Conservation (phyloP, 2,797 vertebrate genomes). For the Pagetopsis macropterus region DNA sequence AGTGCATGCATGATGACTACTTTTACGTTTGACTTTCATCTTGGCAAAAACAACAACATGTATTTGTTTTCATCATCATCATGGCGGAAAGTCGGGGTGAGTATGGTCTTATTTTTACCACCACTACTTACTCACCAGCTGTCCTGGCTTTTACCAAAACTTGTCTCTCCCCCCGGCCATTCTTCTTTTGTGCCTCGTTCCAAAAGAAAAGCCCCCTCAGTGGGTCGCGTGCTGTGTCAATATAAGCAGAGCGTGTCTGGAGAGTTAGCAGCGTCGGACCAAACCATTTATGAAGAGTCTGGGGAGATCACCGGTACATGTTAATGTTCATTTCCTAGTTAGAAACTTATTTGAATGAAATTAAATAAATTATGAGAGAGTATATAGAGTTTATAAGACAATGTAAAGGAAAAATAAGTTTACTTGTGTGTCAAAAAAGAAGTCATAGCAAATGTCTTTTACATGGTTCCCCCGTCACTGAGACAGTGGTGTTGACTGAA, state of each 20-base stretch:
- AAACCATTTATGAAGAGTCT: slow-evolving; percentile 41
- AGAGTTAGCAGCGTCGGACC: slow-evolving; percentile 44
- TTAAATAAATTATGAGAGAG: fast-evolving
- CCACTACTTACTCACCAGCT: slow-evolving; percentile 68
- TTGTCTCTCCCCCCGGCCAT: slow-evolving; percentile 37
- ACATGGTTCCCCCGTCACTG: neutral
- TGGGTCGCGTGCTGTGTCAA: slow-evolving; percentile 74
- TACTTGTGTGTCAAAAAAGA: fast-evolving
- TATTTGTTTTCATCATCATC: slow-evolving; percentile 8
- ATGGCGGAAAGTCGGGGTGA: slow-evolving; percentile 6
- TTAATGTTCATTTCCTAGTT: fast-evolving
- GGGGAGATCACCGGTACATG: fast-evolving
- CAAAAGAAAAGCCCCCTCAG: slow-evolving; percentile 49
- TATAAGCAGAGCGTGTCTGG: slow-evolving; percentile 66
- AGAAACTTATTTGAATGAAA: neutral
- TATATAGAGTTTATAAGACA: fast-evolving
- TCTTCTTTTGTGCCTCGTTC: slow-evolving; percentile 60
- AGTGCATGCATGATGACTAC: too few species aligned
- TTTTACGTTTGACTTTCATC: too few species aligned
- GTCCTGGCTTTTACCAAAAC: slow-evolving; percentile 65
- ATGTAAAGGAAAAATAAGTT: fast-evolving
- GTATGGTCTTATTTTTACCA: slow-evolving; percentile 25
- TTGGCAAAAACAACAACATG: neutral
- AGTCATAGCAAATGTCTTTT: fast-evolving
- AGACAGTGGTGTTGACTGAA: slow-evolving; percentile 60